Evolutionary conservation across 2,113 vertebrate species (phyloP).

Genomic region (Dipodomys merriami): DNA sequence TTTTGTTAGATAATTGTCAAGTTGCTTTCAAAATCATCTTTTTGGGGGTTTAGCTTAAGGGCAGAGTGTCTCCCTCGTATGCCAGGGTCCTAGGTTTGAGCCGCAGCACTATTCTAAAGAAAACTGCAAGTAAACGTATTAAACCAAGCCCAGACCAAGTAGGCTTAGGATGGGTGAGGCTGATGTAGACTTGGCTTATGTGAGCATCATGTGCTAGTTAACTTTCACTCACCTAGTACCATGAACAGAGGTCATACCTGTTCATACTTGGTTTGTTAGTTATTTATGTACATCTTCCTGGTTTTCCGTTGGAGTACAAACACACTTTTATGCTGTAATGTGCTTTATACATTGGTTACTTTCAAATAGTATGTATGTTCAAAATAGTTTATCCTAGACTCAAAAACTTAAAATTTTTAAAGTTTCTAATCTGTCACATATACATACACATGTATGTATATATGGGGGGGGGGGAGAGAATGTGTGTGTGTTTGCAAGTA

Average conservation of each 20-base stretch:
- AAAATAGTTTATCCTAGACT: background rate
- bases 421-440: background rate
- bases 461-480: too few relatives aligned
- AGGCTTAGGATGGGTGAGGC: background rate
- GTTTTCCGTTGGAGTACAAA: background rate
- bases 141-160: background rate
- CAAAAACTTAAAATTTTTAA: slow-evolving; percentile 6
- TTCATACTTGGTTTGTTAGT: background rate
- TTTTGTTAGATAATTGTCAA: background rate
- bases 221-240: too few relatives aligned
- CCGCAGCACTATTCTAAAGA: background rate
- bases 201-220: background rate
- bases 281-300: background rate
- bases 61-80: too few relatives aligned
- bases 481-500: too few relatives aligned
- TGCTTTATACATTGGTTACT: background rate
- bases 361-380: slow-evolving; percentile 1
- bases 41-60: background rate
- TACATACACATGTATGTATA: too few relatives aligned
- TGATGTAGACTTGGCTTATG: background rate
- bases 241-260: background rate
- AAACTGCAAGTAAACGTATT: too few relatives aligned
- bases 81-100: background rate
- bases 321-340: background rate
- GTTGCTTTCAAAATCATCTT: slow-evolving; percentile 21